Conservation (phyloP, 2,113 vertebrate genomes). For the rat (Rattus norvegicus) region DNA sequence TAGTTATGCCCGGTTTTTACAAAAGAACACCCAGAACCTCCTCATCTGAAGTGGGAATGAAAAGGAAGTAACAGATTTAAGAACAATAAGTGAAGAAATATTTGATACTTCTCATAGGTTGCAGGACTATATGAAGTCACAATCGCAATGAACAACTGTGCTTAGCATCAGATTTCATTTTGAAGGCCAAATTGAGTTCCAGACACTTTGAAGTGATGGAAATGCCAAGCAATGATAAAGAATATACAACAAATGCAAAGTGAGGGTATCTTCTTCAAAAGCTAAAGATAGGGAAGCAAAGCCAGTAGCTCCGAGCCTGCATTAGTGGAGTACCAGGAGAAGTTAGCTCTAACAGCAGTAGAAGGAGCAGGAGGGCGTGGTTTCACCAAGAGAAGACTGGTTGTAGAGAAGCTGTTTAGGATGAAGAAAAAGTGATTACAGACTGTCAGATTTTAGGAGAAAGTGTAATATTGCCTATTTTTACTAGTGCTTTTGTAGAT, state of each 20-base stretch:
- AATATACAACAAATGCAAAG: background rate
- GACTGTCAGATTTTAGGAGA: background rate
- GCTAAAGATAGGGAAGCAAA: background rate
- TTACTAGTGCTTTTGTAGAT: background rate
- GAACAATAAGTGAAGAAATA: constrained; percentile 23
- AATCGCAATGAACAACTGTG: background rate
- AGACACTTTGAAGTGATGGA: constrained; percentile 27
- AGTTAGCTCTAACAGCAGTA: background rate
- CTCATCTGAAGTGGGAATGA: constrained; percentile 1
- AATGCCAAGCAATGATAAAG: background rate
- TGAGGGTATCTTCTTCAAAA: background rate
- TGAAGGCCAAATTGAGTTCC: background rate
- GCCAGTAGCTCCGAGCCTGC: background rate
- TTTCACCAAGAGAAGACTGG: background rate
- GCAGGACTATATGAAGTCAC: background rate
- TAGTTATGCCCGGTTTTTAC: background rate
- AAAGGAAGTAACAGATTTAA: constrained; percentile 54
- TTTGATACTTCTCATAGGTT: constrained; percentile 46
- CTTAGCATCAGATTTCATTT: background rate
- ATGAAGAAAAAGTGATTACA: background rate
- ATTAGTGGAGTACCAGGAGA: background rate
- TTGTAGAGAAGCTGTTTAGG: background rate
- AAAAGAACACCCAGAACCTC: constrained; percentile 9
- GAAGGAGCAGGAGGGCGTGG: background rate
- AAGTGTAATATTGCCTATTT: background rate